These are phyloP conservation scores for Cyprinodon variegatus DNA, from an alignment of 2,113 vertebrate species.

Conservation along the genomic window DNA sequence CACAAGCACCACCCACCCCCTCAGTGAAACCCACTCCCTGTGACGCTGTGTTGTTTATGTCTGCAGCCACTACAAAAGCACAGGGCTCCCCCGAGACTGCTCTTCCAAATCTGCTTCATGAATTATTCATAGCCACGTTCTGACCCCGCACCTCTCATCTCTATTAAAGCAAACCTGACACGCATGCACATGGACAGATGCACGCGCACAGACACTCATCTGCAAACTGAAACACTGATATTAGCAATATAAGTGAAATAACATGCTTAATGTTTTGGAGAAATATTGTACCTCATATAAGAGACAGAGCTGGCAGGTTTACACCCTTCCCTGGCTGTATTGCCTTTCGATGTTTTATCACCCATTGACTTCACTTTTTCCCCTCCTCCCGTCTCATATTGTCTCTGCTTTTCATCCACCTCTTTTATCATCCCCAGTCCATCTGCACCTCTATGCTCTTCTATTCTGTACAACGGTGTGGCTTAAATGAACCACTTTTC, in stretches of 20 bases:
- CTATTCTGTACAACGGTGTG: conserved; percentile 23
- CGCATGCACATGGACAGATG: conserved; percentile 24
- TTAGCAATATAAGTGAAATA: conserved; percentile 27
- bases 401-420: conserved; percentile 65
- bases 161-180: conserved; percentile 77
- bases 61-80: conserved; percentile 77
- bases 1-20: conserved; percentile 34
- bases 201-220: conserved; percentile 18
- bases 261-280: conserved; percentile 41
- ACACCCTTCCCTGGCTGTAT: conserved; percentile 48
- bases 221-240: conserved; percentile 41
- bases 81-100: conserved; percentile 72
- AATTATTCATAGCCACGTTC: conserved; percentile 76
- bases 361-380: conserved; percentile 45
- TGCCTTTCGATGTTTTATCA: conserved; percentile 57
- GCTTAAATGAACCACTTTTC: conserved; percentile 16
- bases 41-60: conserved; percentile 78
- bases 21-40: conserved; percentile 63
- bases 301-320: conserved; percentile 37
- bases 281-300: conserved; percentile 21
- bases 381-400: conserved; percentile 54
- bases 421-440: conserved; percentile 67
- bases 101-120: conserved; percentile 78
- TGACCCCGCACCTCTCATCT: conserved; percentile 78
- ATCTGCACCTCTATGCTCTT: conserved; percentile 63